These are phyloP conservation scores for Pteromalus puparum DNA, from an alignment of 1,140 invertebrate species.

Conservation along the genomic window DNA sequence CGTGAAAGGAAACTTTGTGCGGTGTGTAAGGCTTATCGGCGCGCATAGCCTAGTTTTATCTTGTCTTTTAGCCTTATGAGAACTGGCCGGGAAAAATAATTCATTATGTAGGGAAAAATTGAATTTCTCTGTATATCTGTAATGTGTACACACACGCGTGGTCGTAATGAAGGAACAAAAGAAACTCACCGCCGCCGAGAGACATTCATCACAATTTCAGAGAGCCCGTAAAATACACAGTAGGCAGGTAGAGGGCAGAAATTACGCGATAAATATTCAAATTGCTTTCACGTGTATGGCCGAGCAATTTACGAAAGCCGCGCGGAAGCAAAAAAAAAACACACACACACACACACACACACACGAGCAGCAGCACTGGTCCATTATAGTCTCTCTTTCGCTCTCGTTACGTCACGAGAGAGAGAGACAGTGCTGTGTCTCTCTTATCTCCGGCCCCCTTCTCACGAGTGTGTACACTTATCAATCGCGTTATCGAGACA, in stretches of 20 bases:
- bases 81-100: too few species aligned
- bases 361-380: background rate
- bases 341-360: too few species aligned
- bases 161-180: background rate
- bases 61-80: too few species aligned
- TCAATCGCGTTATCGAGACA: background rate
- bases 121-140: background rate
- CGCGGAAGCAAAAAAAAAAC: background rate
- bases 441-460: background rate
- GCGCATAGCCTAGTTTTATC: too few species aligned
- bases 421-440: background rate
- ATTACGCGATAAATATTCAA: conserved; percentile 49
- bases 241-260: background rate
- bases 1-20: too few species aligned
- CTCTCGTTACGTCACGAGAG: background rate
- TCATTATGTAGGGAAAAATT: too few species aligned
- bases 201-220: conserved; percentile 27
- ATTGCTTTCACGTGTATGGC: conserved; percentile 27
- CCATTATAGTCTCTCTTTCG: background rate
- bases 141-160: background rate
- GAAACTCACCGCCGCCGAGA: background rate
- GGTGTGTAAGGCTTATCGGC: too few species aligned
- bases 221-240: background rate
- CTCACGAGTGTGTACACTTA: background rate
- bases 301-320: conserved; percentile 23